Conservation (phyloP, 2,797 vertebrate species). For the Crenuchus spilurus region DNA sequence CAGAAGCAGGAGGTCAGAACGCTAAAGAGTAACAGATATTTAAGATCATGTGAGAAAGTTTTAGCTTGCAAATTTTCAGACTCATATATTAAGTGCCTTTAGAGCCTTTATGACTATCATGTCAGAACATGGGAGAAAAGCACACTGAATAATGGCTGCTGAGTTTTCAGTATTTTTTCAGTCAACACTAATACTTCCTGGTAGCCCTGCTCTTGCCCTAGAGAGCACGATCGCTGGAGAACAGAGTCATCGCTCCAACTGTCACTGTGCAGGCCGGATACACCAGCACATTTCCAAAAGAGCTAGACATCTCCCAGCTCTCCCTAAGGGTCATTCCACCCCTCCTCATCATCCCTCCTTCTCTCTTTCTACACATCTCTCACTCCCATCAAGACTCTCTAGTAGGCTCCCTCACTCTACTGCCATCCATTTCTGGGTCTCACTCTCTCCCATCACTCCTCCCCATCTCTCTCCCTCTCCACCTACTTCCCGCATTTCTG, state of each 20-base stretch:
- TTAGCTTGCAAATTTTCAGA: constrained; percentile 46
- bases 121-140: constrained; percentile 17
- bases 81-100: constrained; percentile 44
- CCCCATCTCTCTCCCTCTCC: constrained; percentile 27
- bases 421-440: constrained; percentile 22
- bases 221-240: constrained; percentile 43
- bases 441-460: constrained; percentile 25
- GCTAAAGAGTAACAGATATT: constrained; percentile 62
- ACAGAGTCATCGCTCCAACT: constrained; percentile 48
- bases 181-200: constrained; percentile 37
- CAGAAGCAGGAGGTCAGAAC: constrained; percentile 38
- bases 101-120: background rate
- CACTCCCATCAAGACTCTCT: constrained; percentile 37
- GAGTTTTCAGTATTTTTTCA: background rate
- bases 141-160: constrained; percentile 3
- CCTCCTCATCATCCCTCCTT: constrained; percentile 24
- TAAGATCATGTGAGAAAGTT: constrained; percentile 61
- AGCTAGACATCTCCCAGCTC: constrained; percentile 46
- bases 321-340: constrained; percentile 49
- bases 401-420: background rate
- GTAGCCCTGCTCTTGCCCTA: constrained; percentile 40
- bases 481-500: constrained; percentile 42
- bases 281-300: constrained; percentile 33
- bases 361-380: constrained; percentile 35
- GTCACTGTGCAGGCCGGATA: constrained; percentile 42